Evolutionary conservation across 2,888 invertebrate species (phyloP).

Genomic region (Microctonus hyperodae): DNA sequence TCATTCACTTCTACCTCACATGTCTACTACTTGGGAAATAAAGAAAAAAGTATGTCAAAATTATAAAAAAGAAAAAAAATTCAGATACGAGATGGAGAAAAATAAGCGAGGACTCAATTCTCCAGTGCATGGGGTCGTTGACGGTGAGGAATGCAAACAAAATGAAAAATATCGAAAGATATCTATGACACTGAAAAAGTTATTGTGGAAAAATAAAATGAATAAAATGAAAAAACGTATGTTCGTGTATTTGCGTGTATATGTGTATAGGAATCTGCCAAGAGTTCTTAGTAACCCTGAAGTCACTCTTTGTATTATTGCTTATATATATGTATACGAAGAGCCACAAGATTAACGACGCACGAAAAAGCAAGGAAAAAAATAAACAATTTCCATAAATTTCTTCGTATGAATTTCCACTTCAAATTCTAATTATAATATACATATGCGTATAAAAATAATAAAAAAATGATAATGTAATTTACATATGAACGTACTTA

Average conservation of each 20-base stretch:
- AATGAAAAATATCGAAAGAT: neutral
- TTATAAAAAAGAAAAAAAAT: neutral
- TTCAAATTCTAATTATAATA: neutral
- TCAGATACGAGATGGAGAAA: neutral
- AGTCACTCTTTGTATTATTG: constrained; percentile 50
- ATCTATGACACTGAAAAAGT: neutral
- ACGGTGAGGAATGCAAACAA: constrained; percentile 4
- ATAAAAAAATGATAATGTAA: neutral
- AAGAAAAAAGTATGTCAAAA: neutral
- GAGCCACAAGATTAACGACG: constrained; percentile 18
- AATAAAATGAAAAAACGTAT: constrained; percentile 34
- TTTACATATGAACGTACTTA: no score
- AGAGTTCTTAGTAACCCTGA: constrained; percentile 43
- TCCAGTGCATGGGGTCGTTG: constrained; percentile 17
- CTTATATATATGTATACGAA: constrained; percentile 9
- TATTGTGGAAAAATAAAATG: neutral
- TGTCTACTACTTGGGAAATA: neutral
- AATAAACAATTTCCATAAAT: constrained; percentile 19
- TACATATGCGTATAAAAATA: neutral
- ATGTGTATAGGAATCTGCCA: constrained; percentile 24
- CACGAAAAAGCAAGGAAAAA: neutral
- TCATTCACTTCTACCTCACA: constrained; percentile 9
- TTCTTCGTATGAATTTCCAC: neutral
- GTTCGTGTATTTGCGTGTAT: constrained; percentile 15
- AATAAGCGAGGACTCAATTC: neutral